Conservation (phyloP, 2,888 invertebrate genomes). For the Stegana nigrithorax region DNA sequence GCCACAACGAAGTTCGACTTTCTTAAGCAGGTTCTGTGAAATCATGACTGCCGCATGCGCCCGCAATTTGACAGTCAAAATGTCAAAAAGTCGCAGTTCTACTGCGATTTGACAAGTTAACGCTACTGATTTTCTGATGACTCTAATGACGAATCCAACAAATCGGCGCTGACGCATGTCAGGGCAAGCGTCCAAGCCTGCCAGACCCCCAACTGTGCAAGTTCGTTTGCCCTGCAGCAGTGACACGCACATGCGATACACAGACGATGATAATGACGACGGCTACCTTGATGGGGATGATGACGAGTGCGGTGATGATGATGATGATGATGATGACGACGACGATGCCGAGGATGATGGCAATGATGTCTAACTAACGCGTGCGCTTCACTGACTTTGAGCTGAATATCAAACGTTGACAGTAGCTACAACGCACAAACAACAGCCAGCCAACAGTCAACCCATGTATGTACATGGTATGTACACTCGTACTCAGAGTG, state of each 20-base stretch:
- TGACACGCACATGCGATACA: not conserved
- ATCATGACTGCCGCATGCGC: not conserved
- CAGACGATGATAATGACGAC: too few relatives aligned
- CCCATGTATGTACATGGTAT: too few relatives aligned
- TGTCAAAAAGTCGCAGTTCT: not conserved
- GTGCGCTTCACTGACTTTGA: constrained; percentile 14
- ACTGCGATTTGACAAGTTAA: not conserved
- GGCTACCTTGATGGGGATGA: too few relatives aligned
- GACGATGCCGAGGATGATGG: not conserved
- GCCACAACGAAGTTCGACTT: too few relatives aligned
- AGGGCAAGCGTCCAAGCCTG: not conserved
- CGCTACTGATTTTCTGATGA: not conserved
- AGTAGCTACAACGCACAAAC: constrained; percentile 17
- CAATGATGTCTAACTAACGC: not conserved
- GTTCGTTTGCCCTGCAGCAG: not conserved
- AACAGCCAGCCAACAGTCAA: too few relatives aligned
- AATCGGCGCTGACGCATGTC: not conserved
- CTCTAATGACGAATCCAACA: not conserved
- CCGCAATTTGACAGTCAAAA: not conserved
- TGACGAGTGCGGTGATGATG: too few relatives aligned
- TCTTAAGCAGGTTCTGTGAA: too few relatives aligned
- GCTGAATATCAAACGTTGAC: constrained; percentile 9
- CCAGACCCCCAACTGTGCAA: not conserved
- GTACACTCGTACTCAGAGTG: too few relatives aligned
- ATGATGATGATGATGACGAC: too few relatives aligned